Evolutionary conservation across 2,797 vertebrate species (phyloP).

Genomic region (Neosalanx taihuensis): DNA sequence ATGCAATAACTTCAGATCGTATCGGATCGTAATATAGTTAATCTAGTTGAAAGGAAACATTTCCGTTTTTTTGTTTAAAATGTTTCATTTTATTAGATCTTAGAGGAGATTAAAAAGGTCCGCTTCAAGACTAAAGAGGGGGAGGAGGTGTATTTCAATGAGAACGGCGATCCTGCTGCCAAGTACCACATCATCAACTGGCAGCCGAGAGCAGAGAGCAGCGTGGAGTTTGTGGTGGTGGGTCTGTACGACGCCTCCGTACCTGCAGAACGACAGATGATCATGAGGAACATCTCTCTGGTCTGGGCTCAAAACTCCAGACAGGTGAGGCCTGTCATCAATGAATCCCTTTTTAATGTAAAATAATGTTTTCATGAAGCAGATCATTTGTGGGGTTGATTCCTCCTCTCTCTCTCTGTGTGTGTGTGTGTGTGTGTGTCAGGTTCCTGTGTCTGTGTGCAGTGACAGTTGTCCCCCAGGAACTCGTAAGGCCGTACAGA

Average conservation of each 20-base stretch:
- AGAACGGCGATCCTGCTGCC: constrained; percentile 68
- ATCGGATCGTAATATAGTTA: too few species aligned
- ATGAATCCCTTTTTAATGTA: not conserved
- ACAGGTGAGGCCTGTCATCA: constrained; percentile 36
- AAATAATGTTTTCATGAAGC: not conserved
- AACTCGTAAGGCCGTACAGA: constrained; percentile 63
- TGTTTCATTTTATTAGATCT: constrained; percentile 49
- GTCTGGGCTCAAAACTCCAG: constrained; percentile 56
- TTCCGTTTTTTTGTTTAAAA: not conserved
- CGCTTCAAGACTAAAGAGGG: constrained; percentile 63
- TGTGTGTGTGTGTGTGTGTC: not conserved
- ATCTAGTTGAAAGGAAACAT: not conserved
- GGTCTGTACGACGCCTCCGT: constrained; percentile 68
- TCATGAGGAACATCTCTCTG: constrained; percentile 48
- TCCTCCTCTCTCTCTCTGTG: not conserved
- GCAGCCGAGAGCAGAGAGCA: constrained; percentile 52
- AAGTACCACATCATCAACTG: constrained; percentile 76
- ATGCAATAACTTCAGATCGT: too few species aligned
- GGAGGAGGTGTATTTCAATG: constrained; percentile 67
- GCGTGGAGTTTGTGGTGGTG: constrained; percentile 63
- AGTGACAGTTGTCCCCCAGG: constrained; percentile 60
- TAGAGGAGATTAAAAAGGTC: constrained; percentile 55
- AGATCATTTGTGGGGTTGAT: too few species aligned
- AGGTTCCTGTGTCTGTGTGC: constrained; percentile 68
- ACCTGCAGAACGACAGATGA: constrained; percentile 46